Evolutionary conservation across 2,888 invertebrate genomes (phyloP), one percentile per base, ranked within the genome.

Genomic region (Gandaritis pyraliata): DNA sequence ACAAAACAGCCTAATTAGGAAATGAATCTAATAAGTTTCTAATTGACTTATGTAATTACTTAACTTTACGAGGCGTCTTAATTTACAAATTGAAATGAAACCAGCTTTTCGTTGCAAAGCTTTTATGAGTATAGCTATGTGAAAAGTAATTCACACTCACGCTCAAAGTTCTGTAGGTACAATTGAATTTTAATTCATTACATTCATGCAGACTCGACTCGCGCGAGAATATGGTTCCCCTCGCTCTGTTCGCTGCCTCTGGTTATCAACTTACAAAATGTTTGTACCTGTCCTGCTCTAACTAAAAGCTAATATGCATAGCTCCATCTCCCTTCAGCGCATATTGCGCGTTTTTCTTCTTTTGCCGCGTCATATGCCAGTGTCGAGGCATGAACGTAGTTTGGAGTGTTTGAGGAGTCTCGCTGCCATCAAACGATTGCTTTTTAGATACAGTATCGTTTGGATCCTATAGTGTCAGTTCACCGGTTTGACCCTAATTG

Each of bases 211-310:
- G 86, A 88, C 84, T 83, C 86, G 86, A 88, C 84, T 83, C 86
- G 88, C 86, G 85, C 86, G 87, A 90, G 90, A 91, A 89, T 90
- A 90, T 88, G 87, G 87, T 89, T 88, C 90, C 90, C 90, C 91
- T 88, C 88, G 87, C 84, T 86, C 84, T 84, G 87, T 86, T 87
- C 82, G 81, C 87, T 88, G 86, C 84, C 86, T 89, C 87, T 88
- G 89, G 89, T 91, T 92, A 92, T 92, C 92, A 91, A 89, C 90
- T 91, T 88, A 91, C 90, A 90, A 92, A 91, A 90, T 88, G 90
- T 85, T 82, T 81, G 75, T 83, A 76, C 78, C 86, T 78, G 81
- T 90, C 92, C 82, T 85, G 73, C 81, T 92, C 87, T 74, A 66
- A 73, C 87, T 64, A 69, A 71, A 74, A 68, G 75, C 81, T 83